A percentile compares a stretch with the other conserved stretches of the same genome.
Conservation (phyloP, 1,140 invertebrate genomes). For the Streblospio benedicti region DNA sequence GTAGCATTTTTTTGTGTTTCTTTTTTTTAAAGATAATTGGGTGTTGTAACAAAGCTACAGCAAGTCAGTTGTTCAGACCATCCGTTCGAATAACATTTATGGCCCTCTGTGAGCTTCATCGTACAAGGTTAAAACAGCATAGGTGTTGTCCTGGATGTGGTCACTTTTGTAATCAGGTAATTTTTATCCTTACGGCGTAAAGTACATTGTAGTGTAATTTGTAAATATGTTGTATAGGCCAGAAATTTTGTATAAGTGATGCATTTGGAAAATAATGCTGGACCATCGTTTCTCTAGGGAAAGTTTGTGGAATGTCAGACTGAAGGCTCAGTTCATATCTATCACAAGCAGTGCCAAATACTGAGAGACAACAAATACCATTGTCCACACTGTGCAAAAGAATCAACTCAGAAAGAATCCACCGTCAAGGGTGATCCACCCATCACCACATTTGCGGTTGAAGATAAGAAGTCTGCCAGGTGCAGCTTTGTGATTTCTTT, state of each 20-base stretch:
- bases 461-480: too few relatives aligned
- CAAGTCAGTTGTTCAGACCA: slow-evolving; percentile 59
- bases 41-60: slow-evolving; percentile 65
- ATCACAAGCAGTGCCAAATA: slow-evolving; percentile 65
- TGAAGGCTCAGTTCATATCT: slow-evolving; percentile 54
- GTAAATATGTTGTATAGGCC: not conserved
- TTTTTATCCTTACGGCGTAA: not conserved
- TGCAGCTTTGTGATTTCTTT: too few relatives aligned
- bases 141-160: slow-evolving; percentile 86
- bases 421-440: slow-evolving; percentile 52
- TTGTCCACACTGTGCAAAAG: slow-evolving; percentile 71
- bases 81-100: slow-evolving; percentile 72
- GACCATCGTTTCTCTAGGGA: slow-evolving; percentile 48
- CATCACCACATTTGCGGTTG: too few relatives aligned
- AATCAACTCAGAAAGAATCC: slow-evolving; percentile 53
- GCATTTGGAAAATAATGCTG: not conserved
- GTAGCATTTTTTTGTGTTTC: not conserved
- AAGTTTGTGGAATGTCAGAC: slow-evolving; percentile 62
- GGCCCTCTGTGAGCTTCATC: slow-evolving; percentile 73
- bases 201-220: not conserved
- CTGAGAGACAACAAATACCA: slow-evolving; percentile 49
- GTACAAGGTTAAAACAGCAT: slow-evolving; percentile 65
- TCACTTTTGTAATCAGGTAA: slow-evolving; percentile 79
- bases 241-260: not conserved
- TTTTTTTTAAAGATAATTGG: slow-evolving; percentile 54